Base-by-base conservation (phyloP, 2,888 invertebrate genomes). In the Agrotis exclamationis region DNA sequence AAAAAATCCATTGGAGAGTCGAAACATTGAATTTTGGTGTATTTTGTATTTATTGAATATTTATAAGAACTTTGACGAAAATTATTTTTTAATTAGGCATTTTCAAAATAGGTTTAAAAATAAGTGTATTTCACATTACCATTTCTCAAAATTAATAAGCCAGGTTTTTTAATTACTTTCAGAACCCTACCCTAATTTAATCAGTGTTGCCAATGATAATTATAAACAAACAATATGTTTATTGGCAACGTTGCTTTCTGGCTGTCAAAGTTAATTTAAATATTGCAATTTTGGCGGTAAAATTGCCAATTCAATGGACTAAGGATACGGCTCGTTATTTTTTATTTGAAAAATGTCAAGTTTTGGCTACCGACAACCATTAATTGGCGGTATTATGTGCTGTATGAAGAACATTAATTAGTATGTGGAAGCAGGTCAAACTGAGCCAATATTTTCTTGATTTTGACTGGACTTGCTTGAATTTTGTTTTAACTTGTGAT, bases 281-380 rank as follows among this genome's bases (percentile, higher is more conserved):
- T 82, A 78, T 39, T 54, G 45, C 65, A 57, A 70, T 70, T 82
- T 82, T 47, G 58, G 58, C 60, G 22, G 51, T 58, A 33, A 65
- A 70, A 71, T 63, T 60, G 45, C 39, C 47, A 54, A 70, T 66
- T 82, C 58, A 45, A 63, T 47, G 47, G 64, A 39, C 33, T 65
- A 70, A 70, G 16, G 63, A 66, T 58, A 77, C 56, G 60, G n/a
- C 54, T 81, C 44, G 47, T 78, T 82, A 77, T 64, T 79, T 79
- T 77, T 66, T 66, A 71, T 70, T 63, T 39, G 0, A 20, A 47
- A 28, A 66, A 56, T 0, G 18, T 63, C 22, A 56, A 50, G 18
- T 51, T 54, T 70, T 44, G 24, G 58, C 39, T 51, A 54, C 50
- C 47, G 47, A 47, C 51, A 33, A 51, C 7, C 53, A 22, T 80